Percentiles rank a stretch among this genome's conserved stretches.
Conservation (phyloP, 2,888 invertebrate genomes). For the Pristionchus fissidentatus region DNA sequence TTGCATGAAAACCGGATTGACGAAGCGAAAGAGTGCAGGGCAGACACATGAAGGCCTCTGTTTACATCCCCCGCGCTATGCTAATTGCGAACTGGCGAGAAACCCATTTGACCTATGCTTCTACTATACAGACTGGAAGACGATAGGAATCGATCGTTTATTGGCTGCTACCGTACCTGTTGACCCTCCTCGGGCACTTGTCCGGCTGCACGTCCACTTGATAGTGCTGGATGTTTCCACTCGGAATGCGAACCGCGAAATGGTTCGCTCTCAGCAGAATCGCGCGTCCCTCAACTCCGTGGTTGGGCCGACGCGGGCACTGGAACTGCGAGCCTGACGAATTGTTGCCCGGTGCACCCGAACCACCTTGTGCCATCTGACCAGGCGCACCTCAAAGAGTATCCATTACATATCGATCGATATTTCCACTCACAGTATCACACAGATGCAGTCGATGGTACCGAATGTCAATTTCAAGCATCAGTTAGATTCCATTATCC, state of each 20-base stretch:
- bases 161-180: slow-evolving; percentile 76
- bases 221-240: slow-evolving; percentile 98
- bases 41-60: too few relatives aligned
- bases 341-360: background rate
- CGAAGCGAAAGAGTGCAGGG: too few relatives aligned
- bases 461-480: too few relatives aligned
- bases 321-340: slow-evolving; percentile 82
- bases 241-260: slow-evolving; percentile 97
- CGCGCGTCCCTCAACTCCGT: slow-evolving; percentile 95
- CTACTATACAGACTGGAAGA: too few relatives aligned
- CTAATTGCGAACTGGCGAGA: too few relatives aligned
- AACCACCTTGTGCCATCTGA: background rate
- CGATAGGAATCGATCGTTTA: background rate
- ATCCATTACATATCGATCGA: background rate
- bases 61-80: too few relatives aligned
- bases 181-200: slow-evolving; percentile 97
- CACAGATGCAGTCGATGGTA: too few relatives aligned
- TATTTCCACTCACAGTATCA: too few relatives aligned
- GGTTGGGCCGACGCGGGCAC: slow-evolving; percentile 94
- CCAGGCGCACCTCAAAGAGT: background rate
- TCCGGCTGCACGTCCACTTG: slow-evolving; percentile 99
- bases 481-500: background rate
- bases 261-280: slow-evolving; percentile 98
- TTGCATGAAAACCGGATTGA: too few relatives aligned
- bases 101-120: too few relatives aligned